These are phyloP conservation scores for Orius insidiosus DNA, from an alignment of 1,140 invertebrate species.

Conservation along the genomic window DNA sequence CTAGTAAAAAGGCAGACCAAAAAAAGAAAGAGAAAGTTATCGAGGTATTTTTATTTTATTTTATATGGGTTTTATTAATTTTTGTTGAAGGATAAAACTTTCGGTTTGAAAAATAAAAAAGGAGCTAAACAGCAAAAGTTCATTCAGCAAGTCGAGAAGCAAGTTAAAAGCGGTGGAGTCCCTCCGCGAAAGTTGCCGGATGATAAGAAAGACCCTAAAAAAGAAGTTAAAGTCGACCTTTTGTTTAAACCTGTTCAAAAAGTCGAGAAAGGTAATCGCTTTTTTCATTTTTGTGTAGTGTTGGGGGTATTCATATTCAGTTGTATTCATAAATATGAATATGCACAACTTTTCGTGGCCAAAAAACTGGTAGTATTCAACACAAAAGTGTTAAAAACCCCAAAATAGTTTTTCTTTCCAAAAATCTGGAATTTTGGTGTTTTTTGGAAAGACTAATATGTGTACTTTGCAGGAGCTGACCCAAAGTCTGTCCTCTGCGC, in stretches of 20 bases:
- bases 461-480: slow-evolving; percentile 77
- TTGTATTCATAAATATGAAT: too few species aligned
- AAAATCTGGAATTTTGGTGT: too few species aligned
- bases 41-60: slow-evolving; percentile 46
- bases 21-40: slow-evolving; percentile 96
- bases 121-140: slow-evolving; percentile 97
- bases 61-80: not conserved
- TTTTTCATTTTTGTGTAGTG: slow-evolving; percentile 4
- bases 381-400: too few species aligned
- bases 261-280: slow-evolving; percentile 75
- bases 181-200: slow-evolving; percentile 50
- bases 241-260: slow-evolving; percentile 82
- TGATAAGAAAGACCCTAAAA: slow-evolving; percentile 71
- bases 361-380: too few species aligned
- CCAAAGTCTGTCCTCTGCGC: slow-evolving; percentile 97
- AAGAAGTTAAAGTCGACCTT: slow-evolving; percentile 68
- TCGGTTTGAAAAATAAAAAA: slow-evolving; percentile 99
- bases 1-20: slow-evolving; percentile 81
- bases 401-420: too few species aligned
- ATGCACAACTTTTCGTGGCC: too few species aligned
- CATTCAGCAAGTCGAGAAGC: slow-evolving; percentile 94
- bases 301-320: too few species aligned
- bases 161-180: slow-evolving; percentile 80
- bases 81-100: slow-evolving; percentile 85
- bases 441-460: too few species aligned